Evolutionary conservation across 2,797 vertebrate genomes (phyloP).

Genomic region (Halcyon chelicuti): DNA sequence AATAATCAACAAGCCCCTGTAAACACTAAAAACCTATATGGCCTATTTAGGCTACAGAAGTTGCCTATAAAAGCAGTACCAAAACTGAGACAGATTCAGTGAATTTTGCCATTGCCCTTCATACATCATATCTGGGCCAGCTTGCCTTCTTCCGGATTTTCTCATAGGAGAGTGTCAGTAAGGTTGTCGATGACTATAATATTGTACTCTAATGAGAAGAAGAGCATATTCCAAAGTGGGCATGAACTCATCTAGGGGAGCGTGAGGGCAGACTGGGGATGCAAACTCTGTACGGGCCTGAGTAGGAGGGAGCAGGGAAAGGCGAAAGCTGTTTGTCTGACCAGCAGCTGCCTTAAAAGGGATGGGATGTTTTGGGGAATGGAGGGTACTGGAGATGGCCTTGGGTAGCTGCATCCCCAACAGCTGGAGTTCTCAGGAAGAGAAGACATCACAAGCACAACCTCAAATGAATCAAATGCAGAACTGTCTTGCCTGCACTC

Average conservation of each 20-base stretch:
- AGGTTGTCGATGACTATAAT: background rate
- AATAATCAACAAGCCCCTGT: background rate
- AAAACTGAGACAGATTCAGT: background rate
- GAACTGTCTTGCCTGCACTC: background rate
- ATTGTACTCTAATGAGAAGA: background rate
- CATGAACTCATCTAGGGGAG: background rate
- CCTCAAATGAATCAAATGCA: rapidly evolving
- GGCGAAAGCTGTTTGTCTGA: background rate
- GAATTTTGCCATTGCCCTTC: background rate
- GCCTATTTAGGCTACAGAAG: background rate
- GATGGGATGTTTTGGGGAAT: rapidly evolving
- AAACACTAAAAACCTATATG: background rate
- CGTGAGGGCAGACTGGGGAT: background rate
- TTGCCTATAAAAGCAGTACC: background rate
- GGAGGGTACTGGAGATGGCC: background rate
- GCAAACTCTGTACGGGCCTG: background rate
- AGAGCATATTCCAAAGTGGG: background rate
- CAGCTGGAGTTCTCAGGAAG: background rate
- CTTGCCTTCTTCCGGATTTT: background rate
- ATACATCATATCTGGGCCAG: background rate
- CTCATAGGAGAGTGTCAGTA: background rate
- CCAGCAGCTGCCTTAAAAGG: background rate
- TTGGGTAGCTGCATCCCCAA: background rate
- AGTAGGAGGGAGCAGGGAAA: background rate
- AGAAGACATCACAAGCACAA: background rate